Base-by-base conservation (phyloP, 2,888 invertebrate genomes). In the Noctua pronuba region DNA sequence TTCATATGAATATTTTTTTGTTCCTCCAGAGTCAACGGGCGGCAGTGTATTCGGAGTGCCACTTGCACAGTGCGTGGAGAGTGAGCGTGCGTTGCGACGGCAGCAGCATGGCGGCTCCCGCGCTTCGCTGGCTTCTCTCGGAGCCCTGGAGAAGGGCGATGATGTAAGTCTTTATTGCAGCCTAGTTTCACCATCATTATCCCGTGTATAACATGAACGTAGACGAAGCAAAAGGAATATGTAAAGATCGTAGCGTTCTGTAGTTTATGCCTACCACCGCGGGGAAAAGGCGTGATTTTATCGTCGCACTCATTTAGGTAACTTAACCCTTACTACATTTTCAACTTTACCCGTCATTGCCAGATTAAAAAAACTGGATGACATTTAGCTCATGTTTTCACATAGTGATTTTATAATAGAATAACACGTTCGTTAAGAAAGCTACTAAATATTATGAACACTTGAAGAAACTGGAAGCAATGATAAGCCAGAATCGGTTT, bases 31-130 rank as follows among this genome's bases (percentile, higher is more conserved):
- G 67, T 90, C 94, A 2, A 87, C 92, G 60, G 84, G 90, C 8
- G 98, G 98, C 77, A 96, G 98, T 88, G 98, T 99, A 76, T 99
- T 99, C 91, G 99, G 99, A 16, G 98, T 99, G 86, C 98, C 99
- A 2, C 95, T 99, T 86, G 97, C 98, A 73, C 98, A 98, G 92
- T 99, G 99, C 92, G 97, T 99, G 88, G 98, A 98, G 91, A 98
- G 98, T 88, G 99, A 99, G 94, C 92, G 97, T 92, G 94, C 96
- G 93, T 86, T 96, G 69, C 90, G 96, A 58, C 88, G 95, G 85
- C 93, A 95, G 91, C 95, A 97, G 93, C 95, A 96, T 80, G 97
- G 97, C 16, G 97, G 97, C 44, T 98, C 98, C 76, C 97, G 98
- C 79, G 97, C 98, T 65, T 98, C 98, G 82, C 98, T 98, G 86